Evolutionary conservation across 1,140 invertebrate genomes (phyloP).

Genomic region (Drosophila equinoxialis): DNA sequence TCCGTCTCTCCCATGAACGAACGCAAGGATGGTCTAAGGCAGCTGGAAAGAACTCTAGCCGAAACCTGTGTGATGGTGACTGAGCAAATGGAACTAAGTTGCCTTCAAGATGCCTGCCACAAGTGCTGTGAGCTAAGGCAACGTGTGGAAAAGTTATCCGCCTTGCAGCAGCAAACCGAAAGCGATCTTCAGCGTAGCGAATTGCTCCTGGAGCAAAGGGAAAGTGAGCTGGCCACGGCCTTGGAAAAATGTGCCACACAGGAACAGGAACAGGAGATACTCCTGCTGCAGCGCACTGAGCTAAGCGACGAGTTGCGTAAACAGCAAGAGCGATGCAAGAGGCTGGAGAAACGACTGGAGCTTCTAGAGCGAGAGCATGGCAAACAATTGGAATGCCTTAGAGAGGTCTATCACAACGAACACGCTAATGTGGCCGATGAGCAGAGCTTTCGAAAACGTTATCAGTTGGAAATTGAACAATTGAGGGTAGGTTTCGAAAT

Average conservation of each 20-base stretch:
- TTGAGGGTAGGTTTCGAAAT: conserved; percentile 85
- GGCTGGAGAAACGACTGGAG: conserved; percentile 87
- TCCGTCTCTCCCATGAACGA: conserved; percentile 86
- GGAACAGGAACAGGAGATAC: conserved; percentile 68
- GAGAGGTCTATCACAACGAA: conserved; percentile 87
- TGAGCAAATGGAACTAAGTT: conserved; percentile 74
- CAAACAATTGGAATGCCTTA: conserved; percentile 89
- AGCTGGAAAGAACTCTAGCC: conserved; percentile 85
- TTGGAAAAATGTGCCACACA: conserved; percentile 69
- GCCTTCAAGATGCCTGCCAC: conserved; percentile 83
- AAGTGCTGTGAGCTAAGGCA: conserved; percentile 83
- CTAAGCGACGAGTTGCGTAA: conserved; percentile 84
- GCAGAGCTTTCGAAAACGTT: conserved; percentile 89
- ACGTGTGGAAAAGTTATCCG: conserved; percentile 65
- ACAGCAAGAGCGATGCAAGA: conserved; percentile 86
- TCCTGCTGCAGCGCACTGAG: conserved; percentile 71
- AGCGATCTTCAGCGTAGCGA: conserved; percentile 68
- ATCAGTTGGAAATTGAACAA: conserved; percentile 94
- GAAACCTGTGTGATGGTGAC: conserved; percentile 84
- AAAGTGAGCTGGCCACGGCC: conserved; percentile 67
- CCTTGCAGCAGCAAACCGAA: conserved; percentile 62
- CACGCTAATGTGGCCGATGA: conserved; percentile 83
- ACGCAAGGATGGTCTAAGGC: conserved; percentile 85
- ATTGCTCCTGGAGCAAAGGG: conserved; percentile 70
- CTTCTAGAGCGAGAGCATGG: conserved; percentile 90